Percentiles rank a stretch among this genome's conserved stretches.
Conservation (phyloP, 2,888 invertebrate genomes). For the Apodemia mormo region DNA sequence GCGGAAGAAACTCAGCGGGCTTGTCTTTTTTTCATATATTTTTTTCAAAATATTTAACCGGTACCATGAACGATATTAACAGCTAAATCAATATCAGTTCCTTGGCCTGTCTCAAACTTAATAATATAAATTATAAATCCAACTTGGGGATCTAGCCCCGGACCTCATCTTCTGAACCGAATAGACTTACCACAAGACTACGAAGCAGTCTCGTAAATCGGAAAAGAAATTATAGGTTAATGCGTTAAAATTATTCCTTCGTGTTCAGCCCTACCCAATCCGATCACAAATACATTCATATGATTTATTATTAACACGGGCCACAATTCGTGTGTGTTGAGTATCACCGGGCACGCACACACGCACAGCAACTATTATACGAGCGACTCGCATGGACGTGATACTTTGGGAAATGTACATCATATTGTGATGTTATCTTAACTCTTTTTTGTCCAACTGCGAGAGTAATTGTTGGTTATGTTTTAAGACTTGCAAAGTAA, state of each 20-base stretch:
- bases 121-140: no score
- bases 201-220: no score
- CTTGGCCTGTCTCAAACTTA: no score
- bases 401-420: conserved; percentile 47
- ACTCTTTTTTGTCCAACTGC: conserved; percentile 17
- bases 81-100: no score
- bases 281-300: conserved; percentile 79
- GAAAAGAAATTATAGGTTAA: no score
- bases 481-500: conserved; percentile 6
- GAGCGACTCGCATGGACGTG: conserved; percentile 42
- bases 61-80: no score
- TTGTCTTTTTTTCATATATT: no score
- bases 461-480: conserved; percentile 14
- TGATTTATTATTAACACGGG: conserved; percentile 78
- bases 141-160: no score
- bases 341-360: conserved; percentile 46
- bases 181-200: no score
- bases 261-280: conserved; percentile 44
- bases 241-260: conserved; percentile 16
- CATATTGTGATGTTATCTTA: conserved; percentile 30
- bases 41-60: no score
- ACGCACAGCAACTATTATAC: conserved; percentile 47
- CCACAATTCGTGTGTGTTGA: conserved; percentile 64
- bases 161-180: no score
- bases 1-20: no score